These are phyloP conservation scores for Microcebus lehilahytsara DNA, from an alignment of 2,113 vertebrate species.

Conservation along the genomic window DNA sequence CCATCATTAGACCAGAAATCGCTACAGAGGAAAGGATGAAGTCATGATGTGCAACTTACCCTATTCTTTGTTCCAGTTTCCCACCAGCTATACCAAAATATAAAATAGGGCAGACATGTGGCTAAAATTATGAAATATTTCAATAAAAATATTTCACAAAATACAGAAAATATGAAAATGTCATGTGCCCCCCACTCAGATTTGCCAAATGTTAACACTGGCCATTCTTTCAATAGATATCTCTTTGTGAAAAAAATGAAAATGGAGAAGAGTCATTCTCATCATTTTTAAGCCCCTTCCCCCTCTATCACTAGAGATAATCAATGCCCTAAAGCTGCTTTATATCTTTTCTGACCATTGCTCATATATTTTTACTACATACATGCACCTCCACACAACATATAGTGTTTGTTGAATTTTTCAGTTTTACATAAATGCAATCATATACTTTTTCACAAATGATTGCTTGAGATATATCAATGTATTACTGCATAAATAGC, in stretches of 20 bases:
- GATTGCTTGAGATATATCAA: background rate
- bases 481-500: background rate
- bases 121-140: background rate
- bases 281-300: background rate
- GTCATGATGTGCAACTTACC: background rate
- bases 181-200: background rate
- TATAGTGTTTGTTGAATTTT: background rate
- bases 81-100: background rate
- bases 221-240: background rate
- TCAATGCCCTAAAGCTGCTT: background rate
- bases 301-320: background rate
- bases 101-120: background rate
- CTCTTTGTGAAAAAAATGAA: background rate
- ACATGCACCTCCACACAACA: background rate
- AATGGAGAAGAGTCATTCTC: background rate
- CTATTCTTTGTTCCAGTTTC: background rate
- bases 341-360: background rate
- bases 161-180: background rate
- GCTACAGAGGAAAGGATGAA: background rate
- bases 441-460: background rate
- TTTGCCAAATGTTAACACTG: background rate
- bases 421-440: background rate
- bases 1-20: background rate
- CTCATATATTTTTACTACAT: background rate
- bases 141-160: background rate